Conservation (phyloP, 1,140 invertebrate species). For the Littorina saxatilis region DNA sequence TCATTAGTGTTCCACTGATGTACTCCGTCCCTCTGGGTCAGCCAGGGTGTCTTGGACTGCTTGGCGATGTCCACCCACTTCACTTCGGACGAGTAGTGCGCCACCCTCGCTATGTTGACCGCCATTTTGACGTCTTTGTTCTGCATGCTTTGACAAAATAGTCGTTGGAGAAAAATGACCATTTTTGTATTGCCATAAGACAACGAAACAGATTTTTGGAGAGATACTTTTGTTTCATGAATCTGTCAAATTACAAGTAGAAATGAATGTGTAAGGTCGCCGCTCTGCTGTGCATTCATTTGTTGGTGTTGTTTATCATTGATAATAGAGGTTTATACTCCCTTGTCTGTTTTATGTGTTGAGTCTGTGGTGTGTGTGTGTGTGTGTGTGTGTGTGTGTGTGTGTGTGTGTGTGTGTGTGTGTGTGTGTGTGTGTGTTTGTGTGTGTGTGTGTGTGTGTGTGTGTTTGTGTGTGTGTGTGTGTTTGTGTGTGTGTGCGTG, state of each 20-base stretch:
- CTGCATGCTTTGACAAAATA: background rate
- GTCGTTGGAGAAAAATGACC: too few relatives aligned
- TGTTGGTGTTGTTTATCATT: background rate
- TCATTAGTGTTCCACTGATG: slow-evolving; percentile 58
- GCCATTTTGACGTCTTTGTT: background rate
- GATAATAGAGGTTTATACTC: background rate
- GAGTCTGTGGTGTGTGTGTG: too few relatives aligned
- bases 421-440: too few relatives aligned
- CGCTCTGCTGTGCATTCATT: background rate
- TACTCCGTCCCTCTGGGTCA: slow-evolving; percentile 47
- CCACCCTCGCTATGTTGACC: too few relatives aligned
- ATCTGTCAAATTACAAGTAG: too few relatives aligned
- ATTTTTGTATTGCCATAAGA: too few relatives aligned
- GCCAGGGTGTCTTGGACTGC: slow-evolving; percentile 56
- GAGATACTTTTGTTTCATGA: too few relatives aligned
- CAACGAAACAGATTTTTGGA: too few relatives aligned
- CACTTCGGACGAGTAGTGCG: slow-evolving; percentile 61
- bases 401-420: background rate
- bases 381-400: background rate
- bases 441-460: too few relatives aligned
- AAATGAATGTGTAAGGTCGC: too few relatives aligned
- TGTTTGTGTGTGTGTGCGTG: too few relatives aligned
- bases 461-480: too few relatives aligned
- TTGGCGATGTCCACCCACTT: slow-evolving; percentile 63
- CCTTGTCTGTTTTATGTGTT: background rate